phyloP scores from a whole-genome alignment of 2,113 vertebrate species.

The Microcebus murinus region DNA sequence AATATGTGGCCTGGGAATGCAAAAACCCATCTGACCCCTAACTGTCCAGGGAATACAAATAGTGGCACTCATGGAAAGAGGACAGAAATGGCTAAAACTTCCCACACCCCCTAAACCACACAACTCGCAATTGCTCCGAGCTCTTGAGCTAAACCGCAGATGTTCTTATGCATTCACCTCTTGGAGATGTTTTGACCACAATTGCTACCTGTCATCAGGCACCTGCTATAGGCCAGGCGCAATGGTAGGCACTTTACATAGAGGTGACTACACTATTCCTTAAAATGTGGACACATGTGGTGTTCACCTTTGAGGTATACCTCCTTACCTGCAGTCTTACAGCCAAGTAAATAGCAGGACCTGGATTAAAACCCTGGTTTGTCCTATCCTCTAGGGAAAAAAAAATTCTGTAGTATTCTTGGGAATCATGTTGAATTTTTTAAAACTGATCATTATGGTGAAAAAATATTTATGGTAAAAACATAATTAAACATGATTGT shows the following conservation, averaged over 20 bases:
- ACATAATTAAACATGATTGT: not conserved
- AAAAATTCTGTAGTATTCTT: not conserved
- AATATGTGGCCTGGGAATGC: conserved; percentile 77
- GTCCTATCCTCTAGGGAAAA: not conserved
- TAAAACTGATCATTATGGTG: not conserved
- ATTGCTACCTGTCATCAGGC: not conserved
- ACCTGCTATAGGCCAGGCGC: not conserved
- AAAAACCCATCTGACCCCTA: conserved; percentile 52
- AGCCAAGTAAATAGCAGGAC: not conserved
- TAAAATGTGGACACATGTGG: not conserved
- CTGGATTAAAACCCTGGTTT: not conserved
- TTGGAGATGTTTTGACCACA: not conserved
- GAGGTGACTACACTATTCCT: not conserved
- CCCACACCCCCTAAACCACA: not conserved
- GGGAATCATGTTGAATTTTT: not conserved
- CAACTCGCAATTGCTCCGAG: not conserved
- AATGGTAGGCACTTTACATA: not conserved
- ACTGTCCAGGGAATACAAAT: conserved; percentile 50
- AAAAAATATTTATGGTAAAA: conserved; percentile 28
- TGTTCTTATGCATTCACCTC: not conserved
- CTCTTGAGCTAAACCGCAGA: not conserved
- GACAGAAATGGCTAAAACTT: not conserved
- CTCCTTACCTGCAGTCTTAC: not conserved
- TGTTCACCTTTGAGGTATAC: accelerated
- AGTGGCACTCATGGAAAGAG: not conserved